Conservation (phyloP, 2,888 invertebrate species). For the Volucella inanis region DNA sequence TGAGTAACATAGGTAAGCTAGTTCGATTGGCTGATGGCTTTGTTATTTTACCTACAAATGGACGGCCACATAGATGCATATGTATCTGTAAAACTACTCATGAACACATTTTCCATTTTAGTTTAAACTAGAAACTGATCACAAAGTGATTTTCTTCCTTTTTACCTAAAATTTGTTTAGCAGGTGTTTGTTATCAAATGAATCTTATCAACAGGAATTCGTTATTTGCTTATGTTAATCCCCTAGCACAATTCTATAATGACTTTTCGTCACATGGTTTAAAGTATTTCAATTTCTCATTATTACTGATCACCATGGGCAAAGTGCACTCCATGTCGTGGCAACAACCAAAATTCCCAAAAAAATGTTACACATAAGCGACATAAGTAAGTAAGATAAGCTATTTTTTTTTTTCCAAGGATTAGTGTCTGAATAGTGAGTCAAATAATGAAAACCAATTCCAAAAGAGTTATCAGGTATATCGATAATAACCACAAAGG, state of each 20-base stretch:
- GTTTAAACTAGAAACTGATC: neutral
- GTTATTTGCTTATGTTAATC: neutral
- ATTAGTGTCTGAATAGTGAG: neutral
- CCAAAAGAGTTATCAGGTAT: neutral
- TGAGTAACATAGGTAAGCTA: no score
- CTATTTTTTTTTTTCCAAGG: neutral
- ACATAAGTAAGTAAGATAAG: neutral
- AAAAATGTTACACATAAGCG: neutral
- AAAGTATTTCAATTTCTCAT: neutral
- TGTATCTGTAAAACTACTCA: no score
- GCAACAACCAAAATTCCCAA: neutral
- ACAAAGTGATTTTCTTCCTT: neutral
- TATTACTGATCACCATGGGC: neutral
- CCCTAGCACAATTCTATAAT: neutral
- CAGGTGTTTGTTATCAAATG: conserved; percentile 4
- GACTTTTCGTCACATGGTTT: neutral
- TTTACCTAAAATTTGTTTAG: no score
- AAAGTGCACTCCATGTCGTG: neutral
- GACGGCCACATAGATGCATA: no score
- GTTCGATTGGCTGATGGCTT: no score
- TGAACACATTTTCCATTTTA: no score
- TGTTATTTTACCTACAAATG: no score
- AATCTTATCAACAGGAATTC: conserved; percentile 10
- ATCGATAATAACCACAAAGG: neutral
- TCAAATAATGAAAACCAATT: neutral